A percentile compares a stretch with the other conserved stretches of the same genome.
Conservation (phyloP, 2,797 vertebrate species). For the Cryptoblepharus egeriae region DNA sequence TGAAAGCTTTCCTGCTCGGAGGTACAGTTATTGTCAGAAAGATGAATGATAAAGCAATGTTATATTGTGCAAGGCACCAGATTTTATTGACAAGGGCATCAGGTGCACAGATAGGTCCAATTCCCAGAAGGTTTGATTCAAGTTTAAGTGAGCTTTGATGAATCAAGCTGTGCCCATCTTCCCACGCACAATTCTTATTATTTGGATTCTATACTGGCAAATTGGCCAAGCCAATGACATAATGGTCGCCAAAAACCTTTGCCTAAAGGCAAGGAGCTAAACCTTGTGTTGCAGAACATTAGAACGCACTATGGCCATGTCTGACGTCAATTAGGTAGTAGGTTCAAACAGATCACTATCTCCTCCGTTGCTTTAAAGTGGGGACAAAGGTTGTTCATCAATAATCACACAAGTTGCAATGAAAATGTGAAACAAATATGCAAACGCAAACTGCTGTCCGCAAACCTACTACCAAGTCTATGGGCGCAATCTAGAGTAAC, state of each 20-base stretch:
- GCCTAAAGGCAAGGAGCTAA: not conserved
- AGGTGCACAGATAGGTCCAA: conserved; percentile 35
- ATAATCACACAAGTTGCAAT: not conserved
- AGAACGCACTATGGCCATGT: too few species aligned
- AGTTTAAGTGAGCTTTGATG: not conserved
- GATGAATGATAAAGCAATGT: conserved; percentile 78
- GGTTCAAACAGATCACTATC: too few species aligned
- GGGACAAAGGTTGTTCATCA: not conserved
- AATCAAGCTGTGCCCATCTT: not conserved
- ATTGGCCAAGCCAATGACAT: not conserved
- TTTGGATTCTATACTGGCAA: not conserved
- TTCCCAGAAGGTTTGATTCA: not conserved
- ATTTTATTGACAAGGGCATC: conserved; percentile 82
- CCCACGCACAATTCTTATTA: too few species aligned
- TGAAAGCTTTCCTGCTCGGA: conserved; percentile 60
- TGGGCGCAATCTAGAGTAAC: too few species aligned
- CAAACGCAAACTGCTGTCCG: too few species aligned
- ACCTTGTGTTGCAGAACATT: not conserved
- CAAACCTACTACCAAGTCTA: not conserved
- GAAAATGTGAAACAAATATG: not conserved
- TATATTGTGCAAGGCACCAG: conserved; percentile 65
- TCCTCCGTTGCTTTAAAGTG: not conserved
- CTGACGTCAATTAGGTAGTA: not conserved
- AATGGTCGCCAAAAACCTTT: not conserved
- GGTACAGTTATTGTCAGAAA: conserved; percentile 71